Evolutionary conservation across 2,888 invertebrate species (phyloP).

Genomic region (Rhamphomyia laevipes): DNA sequence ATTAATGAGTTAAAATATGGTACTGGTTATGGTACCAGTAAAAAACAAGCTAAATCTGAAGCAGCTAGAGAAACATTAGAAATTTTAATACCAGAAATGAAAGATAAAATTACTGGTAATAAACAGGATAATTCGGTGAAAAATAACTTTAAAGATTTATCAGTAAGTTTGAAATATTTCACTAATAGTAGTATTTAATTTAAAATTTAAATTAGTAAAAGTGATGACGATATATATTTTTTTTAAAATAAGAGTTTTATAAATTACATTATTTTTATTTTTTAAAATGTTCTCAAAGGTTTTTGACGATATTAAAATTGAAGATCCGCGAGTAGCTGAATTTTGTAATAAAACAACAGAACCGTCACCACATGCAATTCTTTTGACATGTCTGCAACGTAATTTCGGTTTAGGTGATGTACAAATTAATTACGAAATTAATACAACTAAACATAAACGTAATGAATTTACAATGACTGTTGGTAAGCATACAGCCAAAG

Average conservation of each 20-base stretch:
- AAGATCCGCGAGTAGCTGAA: conserved; percentile 88
- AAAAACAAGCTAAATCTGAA: conserved; percentile 90
- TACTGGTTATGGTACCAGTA: conserved; percentile 86
- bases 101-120: conserved; percentile 62
- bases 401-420: conserved; percentile 88
- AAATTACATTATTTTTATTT: not conserved
- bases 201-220: no score
- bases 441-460: conserved; percentile 77
- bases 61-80: conserved; percentile 83
- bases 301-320: conserved; percentile 86
- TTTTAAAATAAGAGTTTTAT: not conserved
- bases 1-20: conserved; percentile 92
- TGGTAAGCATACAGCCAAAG: conserved; percentile 81
- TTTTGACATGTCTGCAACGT: conserved; percentile 81
- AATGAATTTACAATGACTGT: conserved; percentile 92
- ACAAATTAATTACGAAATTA: conserved; percentile 75
- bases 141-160: conserved; percentile 42
- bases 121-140: conserved; percentile 26
- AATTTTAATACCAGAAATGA: conserved; percentile 87
- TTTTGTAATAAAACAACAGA: conserved; percentile 95
- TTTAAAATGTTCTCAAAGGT: conserved; percentile 43
- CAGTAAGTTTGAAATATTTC: conserved; percentile 26
- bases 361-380: conserved; percentile 86
- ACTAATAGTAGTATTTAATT: not conserved
- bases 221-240: no score